Percentiles rank a stretch among this genome's conserved stretches.
Evolutionary conservation across 2,113 vertebrate species (phyloP).

Genomic region (Eretmochelys imbricata): DNA sequence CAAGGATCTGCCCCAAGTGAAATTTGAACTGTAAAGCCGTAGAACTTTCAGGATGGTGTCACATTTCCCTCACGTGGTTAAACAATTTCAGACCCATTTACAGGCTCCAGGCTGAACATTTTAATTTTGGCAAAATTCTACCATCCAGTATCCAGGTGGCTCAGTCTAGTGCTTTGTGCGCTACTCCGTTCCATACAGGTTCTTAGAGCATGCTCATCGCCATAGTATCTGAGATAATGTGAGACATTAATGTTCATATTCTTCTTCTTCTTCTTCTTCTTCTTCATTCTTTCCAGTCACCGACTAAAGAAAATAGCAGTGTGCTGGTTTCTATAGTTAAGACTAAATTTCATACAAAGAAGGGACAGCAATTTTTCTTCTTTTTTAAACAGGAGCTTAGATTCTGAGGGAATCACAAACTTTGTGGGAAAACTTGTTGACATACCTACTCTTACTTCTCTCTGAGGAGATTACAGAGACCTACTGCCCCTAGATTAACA

Average conservation of each 20-base stretch:
- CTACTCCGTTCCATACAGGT: background rate
- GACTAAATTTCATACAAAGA: background rate
- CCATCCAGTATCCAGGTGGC: conserved; percentile 15
- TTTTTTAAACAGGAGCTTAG: background rate
- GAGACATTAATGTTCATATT: background rate
- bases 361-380: background rate
- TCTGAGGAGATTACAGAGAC: background rate
- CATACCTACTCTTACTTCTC: background rate
- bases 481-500: background rate
- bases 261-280: background rate
- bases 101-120: background rate
- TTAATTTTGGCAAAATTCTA: conserved; percentile 6
- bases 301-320: background rate
- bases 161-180: conserved; percentile 7
- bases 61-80: background rate
- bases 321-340: background rate
- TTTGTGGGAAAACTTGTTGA: background rate
- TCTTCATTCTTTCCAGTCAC: background rate
- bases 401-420: background rate
- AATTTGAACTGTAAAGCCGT: background rate
- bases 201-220: background rate
- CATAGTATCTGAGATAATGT: background rate
- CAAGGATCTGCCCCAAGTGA: background rate
- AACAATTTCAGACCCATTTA: conserved; percentile 23
- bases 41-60: background rate